These are phyloP conservation scores for Paratrypauchen microcephalus DNA, from an alignment of 2,797 vertebrate genomes.

Conservation along the genomic window DNA sequence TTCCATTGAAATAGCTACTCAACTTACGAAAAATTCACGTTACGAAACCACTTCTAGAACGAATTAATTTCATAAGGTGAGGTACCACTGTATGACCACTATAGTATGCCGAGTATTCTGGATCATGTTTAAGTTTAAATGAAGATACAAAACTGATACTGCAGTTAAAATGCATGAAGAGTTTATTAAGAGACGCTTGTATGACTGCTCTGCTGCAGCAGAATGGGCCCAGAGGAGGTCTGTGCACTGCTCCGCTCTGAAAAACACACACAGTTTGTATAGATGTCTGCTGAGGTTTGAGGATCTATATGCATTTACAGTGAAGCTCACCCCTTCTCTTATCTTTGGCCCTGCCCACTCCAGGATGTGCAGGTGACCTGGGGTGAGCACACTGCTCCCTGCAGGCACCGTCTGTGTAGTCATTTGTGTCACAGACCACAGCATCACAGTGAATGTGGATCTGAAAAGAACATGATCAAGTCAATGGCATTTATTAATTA, in stretches of 20 bases:
- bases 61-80: too few species aligned
- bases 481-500: not conserved
- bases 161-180: not conserved
- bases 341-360: constrained; percentile 14
- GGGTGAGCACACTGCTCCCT: constrained; percentile 63
- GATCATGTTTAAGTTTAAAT: not conserved
- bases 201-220: not conserved
- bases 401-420: constrained; percentile 61
- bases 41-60: too few species aligned
- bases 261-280: constrained; percentile 6
- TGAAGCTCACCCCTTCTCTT: constrained; percentile 33
- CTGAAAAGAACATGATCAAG: constrained; percentile 55
- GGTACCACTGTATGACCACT: too few species aligned
- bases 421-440: constrained; percentile 75
- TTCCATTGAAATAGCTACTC: too few species aligned
- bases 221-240: constrained; percentile 75
- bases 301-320: too few species aligned
- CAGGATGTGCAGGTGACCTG: not conserved
- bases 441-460: constrained; percentile 84
- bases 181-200: constrained; percentile 49
- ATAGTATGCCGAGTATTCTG: not conserved
- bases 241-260: constrained; percentile 61
- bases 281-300: not conserved
- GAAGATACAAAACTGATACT: not conserved
- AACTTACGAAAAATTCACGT: too few species aligned